A percentile compares a stretch with the other conserved stretches of the same genome.
Conservation (phyloP, 2,113 vertebrate genomes). For the Forbesichthys agassizii region DNA sequence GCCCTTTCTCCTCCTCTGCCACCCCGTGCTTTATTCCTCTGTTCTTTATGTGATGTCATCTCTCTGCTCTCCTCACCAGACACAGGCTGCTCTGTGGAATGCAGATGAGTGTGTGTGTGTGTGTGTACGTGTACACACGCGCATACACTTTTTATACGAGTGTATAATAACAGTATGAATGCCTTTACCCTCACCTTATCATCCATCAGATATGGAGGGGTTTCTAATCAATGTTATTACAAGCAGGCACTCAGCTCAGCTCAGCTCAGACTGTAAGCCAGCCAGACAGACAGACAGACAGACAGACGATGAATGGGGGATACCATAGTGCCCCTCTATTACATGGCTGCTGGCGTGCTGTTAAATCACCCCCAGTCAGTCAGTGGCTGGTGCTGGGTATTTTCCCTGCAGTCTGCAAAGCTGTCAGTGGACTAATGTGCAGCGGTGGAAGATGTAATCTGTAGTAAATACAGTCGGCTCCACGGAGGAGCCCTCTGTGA, state of each 20-base stretch:
- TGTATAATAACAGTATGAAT: constrained; percentile 13
- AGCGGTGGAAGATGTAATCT: constrained; percentile 70
- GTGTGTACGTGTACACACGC: constrained; percentile 11
- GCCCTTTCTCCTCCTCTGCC: constrained; percentile 10
- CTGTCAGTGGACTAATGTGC: constrained; percentile 67
- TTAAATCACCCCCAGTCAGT: constrained; percentile 59
- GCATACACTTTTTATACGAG: neutral
- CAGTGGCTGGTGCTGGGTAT: constrained; percentile 62
- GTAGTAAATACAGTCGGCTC: constrained; percentile 69
- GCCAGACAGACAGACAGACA: constrained; percentile 3
- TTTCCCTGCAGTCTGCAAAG: constrained; percentile 65
- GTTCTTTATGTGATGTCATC: constrained; percentile 64
- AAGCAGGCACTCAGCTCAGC: constrained; percentile 22
- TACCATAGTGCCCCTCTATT: constrained; percentile 40
- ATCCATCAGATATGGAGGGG: constrained; percentile 48
- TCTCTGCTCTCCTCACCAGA: constrained; percentile 49
- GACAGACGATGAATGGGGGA: constrained; percentile 30
- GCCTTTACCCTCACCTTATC: constrained; percentile 31
- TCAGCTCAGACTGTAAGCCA: constrained; percentile 14
- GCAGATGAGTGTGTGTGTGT: constrained; percentile 53
- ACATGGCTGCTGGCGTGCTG: constrained; percentile 25
- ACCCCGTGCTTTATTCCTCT: constrained; percentile 13
- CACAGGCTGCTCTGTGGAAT: constrained; percentile 50
- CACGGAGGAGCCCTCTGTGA: constrained; percentile 56
- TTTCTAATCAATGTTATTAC: constrained; percentile 44